A percentile compares a stretch with the other conserved stretches of the same genome.
These are phyloP conservation scores for Hipposideros larvatus DNA, from an alignment of 2,797 vertebrate genomes.

Conservation along the genomic window DNA sequence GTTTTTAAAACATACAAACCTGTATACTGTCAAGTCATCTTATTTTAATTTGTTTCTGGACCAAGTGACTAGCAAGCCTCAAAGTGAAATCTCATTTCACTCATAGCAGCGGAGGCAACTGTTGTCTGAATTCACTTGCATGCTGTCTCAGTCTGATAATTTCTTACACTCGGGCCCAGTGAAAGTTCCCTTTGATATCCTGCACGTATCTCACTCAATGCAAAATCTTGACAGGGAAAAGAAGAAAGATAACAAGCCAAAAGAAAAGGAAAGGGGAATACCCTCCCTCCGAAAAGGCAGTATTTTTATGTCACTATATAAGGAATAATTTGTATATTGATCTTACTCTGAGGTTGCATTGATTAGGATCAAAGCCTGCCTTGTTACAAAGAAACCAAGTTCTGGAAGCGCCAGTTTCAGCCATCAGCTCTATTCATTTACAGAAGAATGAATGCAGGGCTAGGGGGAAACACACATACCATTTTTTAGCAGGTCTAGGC, in stretches of 20 bases:
- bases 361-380: slow-evolving; percentile 47
- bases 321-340: slow-evolving; percentile 59
- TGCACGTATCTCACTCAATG: background rate
- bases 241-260: slow-evolving; percentile 29
- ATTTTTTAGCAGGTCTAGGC: background rate
- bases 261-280: background rate
- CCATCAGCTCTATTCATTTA: slow-evolving; percentile 23
- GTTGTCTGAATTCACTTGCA: slow-evolving; percentile 52
- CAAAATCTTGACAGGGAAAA: background rate
- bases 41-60: slow-evolving; percentile 52
- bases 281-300: background rate
- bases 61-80: background rate
- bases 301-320: slow-evolving; percentile 42
- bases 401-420: background rate
- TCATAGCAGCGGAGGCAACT: slow-evolving; percentile 29
- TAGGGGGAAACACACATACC: background rate
- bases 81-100: slow-evolving; percentile 64
- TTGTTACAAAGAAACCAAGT: background rate
- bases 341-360: slow-evolving; percentile 33
- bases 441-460: background rate
- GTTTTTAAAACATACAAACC: slow-evolving; percentile 44
- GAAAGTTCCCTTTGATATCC: slow-evolving; percentile 54
- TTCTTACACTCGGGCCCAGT: background rate
- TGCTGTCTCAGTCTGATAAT: background rate
- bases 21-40: slow-evolving; percentile 38